A percentile compares a stretch with the other conserved stretches of the same genome.
These are phyloP conservation scores for Erebia epiphron DNA, from an alignment of 2,888 invertebrate genomes.

Conservation along the genomic window DNA sequence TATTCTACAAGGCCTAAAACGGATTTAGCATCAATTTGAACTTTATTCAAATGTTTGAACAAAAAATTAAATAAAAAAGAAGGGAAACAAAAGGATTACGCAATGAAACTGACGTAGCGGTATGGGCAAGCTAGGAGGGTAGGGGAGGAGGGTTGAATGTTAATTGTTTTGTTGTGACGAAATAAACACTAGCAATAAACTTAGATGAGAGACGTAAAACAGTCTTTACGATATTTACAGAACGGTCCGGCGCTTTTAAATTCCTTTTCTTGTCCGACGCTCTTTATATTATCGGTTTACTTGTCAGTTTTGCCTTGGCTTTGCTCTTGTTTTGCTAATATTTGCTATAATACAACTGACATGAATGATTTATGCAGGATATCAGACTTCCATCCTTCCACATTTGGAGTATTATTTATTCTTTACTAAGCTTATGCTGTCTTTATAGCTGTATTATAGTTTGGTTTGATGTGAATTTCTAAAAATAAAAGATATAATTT, in stretches of 20 bases:
- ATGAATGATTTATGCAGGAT: too few relatives aligned
- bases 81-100: constrained; percentile 27
- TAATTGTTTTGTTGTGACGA: constrained; percentile 38
- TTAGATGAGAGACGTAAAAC: constrained; percentile 32
- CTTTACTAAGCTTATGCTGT: too few relatives aligned
- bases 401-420: too few relatives aligned
- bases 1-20: constrained; percentile 21
- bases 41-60: constrained; percentile 33
- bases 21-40: constrained; percentile 27
- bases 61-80: constrained; percentile 22
- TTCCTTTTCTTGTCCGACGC: neutral
- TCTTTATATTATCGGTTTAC: too few relatives aligned
- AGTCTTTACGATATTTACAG: constrained; percentile 23
- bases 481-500: too few relatives aligned
- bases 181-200: constrained; percentile 36
- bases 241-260: constrained; percentile 10
- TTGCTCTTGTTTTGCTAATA: too few relatives aligned
- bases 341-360: too few relatives aligned
- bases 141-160: constrained; percentile 29
- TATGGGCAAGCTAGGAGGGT: neutral
- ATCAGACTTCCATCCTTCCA: too few relatives aligned
- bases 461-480: too few relatives aligned
- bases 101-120: constrained; percentile 1
- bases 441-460: too few relatives aligned
- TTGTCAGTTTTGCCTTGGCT: too few relatives aligned